A percentile compares a stretch with the other conserved stretches of the same genome.
phyloP scores from a whole-genome alignment of 2,888 invertebrate genomes.

The Pomacea canaliculata region DNA sequence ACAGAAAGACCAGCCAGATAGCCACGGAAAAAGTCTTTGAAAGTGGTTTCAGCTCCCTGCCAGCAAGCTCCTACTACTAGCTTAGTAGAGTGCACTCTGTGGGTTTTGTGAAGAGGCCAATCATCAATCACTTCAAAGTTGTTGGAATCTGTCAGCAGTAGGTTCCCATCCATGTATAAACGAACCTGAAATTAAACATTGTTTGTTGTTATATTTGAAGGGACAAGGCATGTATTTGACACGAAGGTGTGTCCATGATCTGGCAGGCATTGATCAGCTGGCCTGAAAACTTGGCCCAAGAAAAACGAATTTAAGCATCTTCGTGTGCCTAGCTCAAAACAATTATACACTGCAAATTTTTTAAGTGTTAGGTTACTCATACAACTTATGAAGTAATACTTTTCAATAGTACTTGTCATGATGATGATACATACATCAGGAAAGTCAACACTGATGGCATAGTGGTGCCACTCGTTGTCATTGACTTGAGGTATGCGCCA shows the following conservation, averaged over 20 bases:
- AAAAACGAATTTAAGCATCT: too few species aligned
- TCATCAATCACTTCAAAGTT: constrained; percentile 99
- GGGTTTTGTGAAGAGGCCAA: constrained; percentile 97
- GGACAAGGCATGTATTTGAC: too few species aligned
- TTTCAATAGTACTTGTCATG: too few species aligned
- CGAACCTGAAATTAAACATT: constrained; percentile 47
- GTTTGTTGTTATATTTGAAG: too few species aligned
- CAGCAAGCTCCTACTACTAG: constrained; percentile 97
- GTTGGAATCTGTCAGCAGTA: constrained; percentile 78
- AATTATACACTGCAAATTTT: too few species aligned
- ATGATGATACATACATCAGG: constrained; percentile 17
- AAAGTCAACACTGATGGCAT: constrained; percentile 91
- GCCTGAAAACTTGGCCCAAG: too few species aligned
- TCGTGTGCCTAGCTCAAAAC: too few species aligned
- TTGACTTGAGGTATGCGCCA: constrained; percentile 95
- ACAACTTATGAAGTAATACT: too few species aligned
- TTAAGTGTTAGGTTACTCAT: too few species aligned
- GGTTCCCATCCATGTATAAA: constrained; percentile 88
- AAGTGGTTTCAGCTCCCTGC: constrained; percentile 89
- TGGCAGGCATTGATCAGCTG: too few species aligned
- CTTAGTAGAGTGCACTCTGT: constrained; percentile 79
- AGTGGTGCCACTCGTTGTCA: constrained; percentile 99
- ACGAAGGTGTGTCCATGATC: too few species aligned
- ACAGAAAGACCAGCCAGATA: constrained; percentile 89
- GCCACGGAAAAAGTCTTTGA: constrained; percentile 91